A percentile compares a stretch with the other conserved stretches of the same genome.
These are phyloP conservation scores for Drosophila takahashii DNA, from an alignment of 1,140 invertebrate genomes.

Conservation along the genomic window DNA sequence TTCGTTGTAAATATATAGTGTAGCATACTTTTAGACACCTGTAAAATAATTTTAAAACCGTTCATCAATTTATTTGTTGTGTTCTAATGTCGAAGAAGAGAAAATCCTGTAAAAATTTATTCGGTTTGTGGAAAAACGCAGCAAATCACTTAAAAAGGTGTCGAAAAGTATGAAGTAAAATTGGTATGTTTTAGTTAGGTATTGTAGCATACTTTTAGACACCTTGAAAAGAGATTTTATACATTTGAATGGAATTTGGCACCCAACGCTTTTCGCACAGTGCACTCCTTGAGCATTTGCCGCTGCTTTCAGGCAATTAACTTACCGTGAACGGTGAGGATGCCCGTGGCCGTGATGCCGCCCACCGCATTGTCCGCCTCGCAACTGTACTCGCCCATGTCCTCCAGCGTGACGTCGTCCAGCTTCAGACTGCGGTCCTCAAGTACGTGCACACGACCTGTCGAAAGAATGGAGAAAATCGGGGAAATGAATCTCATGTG, in stretches of 20 bases:
- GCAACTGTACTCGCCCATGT: conserved; percentile 96
- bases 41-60: too few relatives aligned
- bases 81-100: too few relatives aligned
- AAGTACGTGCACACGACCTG: conserved; percentile 90
- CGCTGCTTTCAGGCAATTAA: conserved; percentile 60
- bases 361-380: conserved; percentile 95
- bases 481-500: conserved; percentile 31
- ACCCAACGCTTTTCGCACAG: not conserved
- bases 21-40: too few relatives aligned
- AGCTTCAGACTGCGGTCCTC: conserved; percentile 92
- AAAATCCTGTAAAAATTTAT: too few relatives aligned
- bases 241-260: too few relatives aligned
- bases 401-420: conserved; percentile 90
- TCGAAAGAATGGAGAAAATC: conserved; percentile 20
- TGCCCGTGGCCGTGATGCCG: conserved; percentile 91
- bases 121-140: too few relatives aligned
- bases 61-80: not conserved
- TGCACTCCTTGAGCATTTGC: conserved; percentile 12
- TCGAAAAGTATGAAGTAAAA: too few relatives aligned
- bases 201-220: too few relatives aligned
- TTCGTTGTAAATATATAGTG: too few relatives aligned
- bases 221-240: too few relatives aligned
- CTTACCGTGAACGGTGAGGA: conserved; percentile 92
- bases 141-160: too few relatives aligned
- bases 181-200: too few relatives aligned